Percentiles rank a stretch among this genome's conserved stretches.
Conservation (phyloP, 2,888 invertebrate species). For the Hirtodrosophila confusa region DNA sequence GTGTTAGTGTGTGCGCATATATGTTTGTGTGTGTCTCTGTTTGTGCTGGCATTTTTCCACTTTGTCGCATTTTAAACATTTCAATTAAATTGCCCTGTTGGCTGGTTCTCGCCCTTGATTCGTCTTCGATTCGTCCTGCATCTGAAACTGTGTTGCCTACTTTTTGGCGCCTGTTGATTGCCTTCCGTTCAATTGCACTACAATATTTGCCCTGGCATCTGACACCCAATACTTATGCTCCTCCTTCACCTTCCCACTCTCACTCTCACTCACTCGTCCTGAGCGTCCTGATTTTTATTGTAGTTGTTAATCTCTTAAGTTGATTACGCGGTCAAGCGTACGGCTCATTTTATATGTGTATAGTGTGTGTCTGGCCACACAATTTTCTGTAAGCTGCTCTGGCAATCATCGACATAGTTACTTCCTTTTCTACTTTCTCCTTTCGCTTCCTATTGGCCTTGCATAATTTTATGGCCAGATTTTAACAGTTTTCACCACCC, state of each 20-base stretch:
- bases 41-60: conserved; percentile 56
- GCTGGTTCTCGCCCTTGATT: conserved; percentile 4
- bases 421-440: conserved; percentile 30
- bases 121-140: conserved; percentile 16
- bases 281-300: conserved; percentile 45
- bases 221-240: conserved; percentile 1
- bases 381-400: conserved; percentile 27
- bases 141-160: conserved; percentile 39
- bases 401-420: conserved; percentile 48
- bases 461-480: conserved; percentile 43
- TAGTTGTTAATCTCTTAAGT: conserved; percentile 48
- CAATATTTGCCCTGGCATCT: conserved; percentile 19
- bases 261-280: not conserved
- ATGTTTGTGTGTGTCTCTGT: conserved; percentile 7
- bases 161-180: conserved; percentile 62
- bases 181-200: conserved; percentile 43
- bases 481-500: conserved; percentile 13
- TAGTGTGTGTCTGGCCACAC: conserved; percentile 19
- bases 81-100: conserved; percentile 63
- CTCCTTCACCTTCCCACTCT: not conserved
- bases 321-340: conserved; percentile 41
- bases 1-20: not conserved
- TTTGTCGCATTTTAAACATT: conserved; percentile 68
- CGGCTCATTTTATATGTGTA: conserved; percentile 4
- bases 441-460: conserved; percentile 22